Base-by-base conservation (phyloP, 2,797 vertebrate genomes). In the Sebastes hubbsi region DNA sequence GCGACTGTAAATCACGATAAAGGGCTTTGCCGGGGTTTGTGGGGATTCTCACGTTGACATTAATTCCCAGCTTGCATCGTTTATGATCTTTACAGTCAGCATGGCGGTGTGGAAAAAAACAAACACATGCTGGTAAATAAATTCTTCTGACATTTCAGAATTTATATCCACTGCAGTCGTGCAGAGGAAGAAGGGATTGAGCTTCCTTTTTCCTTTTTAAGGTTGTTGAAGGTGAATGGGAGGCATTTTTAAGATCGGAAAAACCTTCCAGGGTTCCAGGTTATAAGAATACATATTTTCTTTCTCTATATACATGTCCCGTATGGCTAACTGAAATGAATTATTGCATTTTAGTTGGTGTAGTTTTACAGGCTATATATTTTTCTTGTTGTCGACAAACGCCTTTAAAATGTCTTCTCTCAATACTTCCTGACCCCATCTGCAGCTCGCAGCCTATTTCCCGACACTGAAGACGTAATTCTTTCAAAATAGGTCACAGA, bases 1-100 rank as follows among this genome's bases (percentile, higher is more conserved):
- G 95, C 93, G 1, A 96, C 96, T 96, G 97, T 98, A 96, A 97
- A 97, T 97, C 96, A 96, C 93, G 95, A 94, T 96, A 96, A 96
- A 96, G 95, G 87, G 81, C 89, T 83, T 52, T 30, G 80, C 81
- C 46, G 6, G 89, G 46, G 61, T 36, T 36, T 63, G 61, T 63
- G 61, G 36, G 63, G 84, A 83, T 86, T 78, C 62, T 87, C 88
- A 78, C 59, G 18, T 74, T 88, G 85, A 91, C 84, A 65, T 91
- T 92, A 88, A 94, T 93, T 89, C 87, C 69, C 70, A 16, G 72
- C 74, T 56, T 38, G 74, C 73, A 54, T 85, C 68, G 80, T 86
- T 93, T 91, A 91, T 93, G 90, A 93, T 92, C 83, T 91, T 89
- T 92, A 86, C 90, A 84, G 89, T 92, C 88, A 63, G 75, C 81